Evolutionary conservation across 2,113 vertebrate species (phyloP).

Genomic region (Crotalus horridus): DNA sequence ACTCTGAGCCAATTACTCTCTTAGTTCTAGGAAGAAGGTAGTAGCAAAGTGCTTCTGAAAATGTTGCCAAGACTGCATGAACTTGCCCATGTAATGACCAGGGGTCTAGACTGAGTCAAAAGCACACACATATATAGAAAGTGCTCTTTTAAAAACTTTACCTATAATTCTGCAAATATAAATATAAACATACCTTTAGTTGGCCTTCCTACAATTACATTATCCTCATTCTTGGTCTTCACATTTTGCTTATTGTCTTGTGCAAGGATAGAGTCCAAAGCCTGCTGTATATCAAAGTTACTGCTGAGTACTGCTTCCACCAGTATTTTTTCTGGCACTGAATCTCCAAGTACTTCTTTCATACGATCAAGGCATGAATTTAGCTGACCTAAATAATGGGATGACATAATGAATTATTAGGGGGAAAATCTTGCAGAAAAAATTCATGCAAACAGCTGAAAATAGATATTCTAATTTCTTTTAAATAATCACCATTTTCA

Average conservation of each 20-base stretch:
- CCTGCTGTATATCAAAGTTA: slow-evolving; percentile 86
- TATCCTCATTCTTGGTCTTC: slow-evolving; percentile 61
- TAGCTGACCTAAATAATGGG: slow-evolving; percentile 77
- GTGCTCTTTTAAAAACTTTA: not conserved
- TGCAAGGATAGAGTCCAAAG: slow-evolving; percentile 84
- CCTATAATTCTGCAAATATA: slow-evolving; percentile 13
- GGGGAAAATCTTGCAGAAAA: not conserved
- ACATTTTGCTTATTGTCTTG: slow-evolving; percentile 70
- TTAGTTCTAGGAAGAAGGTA: not conserved
- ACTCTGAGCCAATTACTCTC: not conserved
- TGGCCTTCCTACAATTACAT: slow-evolving; percentile 59
- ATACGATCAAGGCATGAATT: slow-evolving; percentile 94
- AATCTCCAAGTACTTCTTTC: slow-evolving; percentile 86
- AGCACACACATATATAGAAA: not conserved
- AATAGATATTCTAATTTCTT: not conserved
- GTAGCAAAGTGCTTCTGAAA: not conserved
- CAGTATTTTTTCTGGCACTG: slow-evolving; percentile 81
- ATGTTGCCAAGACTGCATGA: not conserved
- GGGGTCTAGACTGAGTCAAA: not conserved
- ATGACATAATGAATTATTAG: not conserved
- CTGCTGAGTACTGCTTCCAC: slow-evolving; percentile 81
- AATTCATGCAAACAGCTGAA: not conserved
- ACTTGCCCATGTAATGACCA: not conserved
- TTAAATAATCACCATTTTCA: not conserved
- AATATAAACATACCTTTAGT: slow-evolving; percentile 84